Base-by-base conservation (phyloP, 2,888 invertebrate genomes). In the Zele albiditarsus region DNA sequence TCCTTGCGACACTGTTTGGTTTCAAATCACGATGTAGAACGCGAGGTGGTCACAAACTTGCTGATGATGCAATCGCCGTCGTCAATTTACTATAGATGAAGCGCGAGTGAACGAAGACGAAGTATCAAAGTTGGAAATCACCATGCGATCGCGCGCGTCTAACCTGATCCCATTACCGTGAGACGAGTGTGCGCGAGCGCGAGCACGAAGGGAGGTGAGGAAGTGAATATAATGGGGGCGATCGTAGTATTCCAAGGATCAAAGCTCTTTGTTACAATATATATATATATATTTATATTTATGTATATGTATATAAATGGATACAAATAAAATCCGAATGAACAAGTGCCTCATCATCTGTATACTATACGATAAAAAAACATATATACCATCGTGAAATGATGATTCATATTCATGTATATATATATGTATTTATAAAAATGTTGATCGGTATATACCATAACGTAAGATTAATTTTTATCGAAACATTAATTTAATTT, bases 41-140 rank as follows among this genome's bases (percentile, higher is more conserved):
- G 68, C 25, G 20, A 72, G 63, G 28, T 69, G 74, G 69, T 46
- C 68, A 69, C 67, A 53, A 20, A 58, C 46, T 66, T 23, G 20
- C 28, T 27, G 10, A 69, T 65, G 74, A 74, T 74, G 65, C 71
- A 65, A 74, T 74, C 74, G 42, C 60, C 20, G n/a, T 71, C 42
- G 71, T 62, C 27, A 53, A 65, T 65, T 66, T 33, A 68, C 46
- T 66, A 2, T 38, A 14, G 27, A 53, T n/a, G 20, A 38, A 60
- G 42, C 63, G 16, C 46, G 33, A 63, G 20, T 38, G 38, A 31
- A 77, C 71, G 73, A 76, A 79, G 80, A 78, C 78, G 70, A 76
- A 77, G 75, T 77, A 78, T 80, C 76, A 68, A 67, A 73, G 74
- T 67, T 71, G 71, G 63, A 71, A 78, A 80, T 79, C 77, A 62